These are phyloP conservation scores for Pelusios castaneus DNA, from an alignment of 2,113 vertebrate species.

Conservation along the genomic window DNA sequence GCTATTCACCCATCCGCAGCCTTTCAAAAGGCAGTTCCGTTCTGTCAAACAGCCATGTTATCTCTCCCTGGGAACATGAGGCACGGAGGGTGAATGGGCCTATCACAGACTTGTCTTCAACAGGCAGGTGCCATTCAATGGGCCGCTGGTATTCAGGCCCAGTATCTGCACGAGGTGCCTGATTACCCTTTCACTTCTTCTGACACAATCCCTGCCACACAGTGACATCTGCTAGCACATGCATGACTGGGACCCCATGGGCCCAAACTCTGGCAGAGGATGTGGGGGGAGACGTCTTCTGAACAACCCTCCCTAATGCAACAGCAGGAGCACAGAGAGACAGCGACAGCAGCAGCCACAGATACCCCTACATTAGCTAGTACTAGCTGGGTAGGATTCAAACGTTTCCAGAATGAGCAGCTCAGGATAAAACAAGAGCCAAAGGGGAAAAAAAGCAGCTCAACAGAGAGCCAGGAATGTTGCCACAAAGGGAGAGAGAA, in stretches of 20 bases:
- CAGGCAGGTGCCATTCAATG: not conserved
- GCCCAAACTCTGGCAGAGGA: not conserved
- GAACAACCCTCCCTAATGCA: not conserved
- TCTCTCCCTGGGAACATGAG: not conserved
- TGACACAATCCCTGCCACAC: not conserved
- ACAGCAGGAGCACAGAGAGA: not conserved
- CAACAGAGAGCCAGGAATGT: not conserved
- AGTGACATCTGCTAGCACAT: not conserved
- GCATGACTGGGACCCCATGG: not conserved
- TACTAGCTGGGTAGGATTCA: not conserved
- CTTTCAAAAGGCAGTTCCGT: not conserved
- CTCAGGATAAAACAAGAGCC: not conserved
- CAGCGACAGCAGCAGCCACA: too few relatives aligned
- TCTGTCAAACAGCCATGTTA: not conserved
- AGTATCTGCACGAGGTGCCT: not conserved
- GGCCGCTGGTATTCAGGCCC: not conserved
- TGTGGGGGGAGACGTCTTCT: not conserved
- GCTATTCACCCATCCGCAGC: not conserved
- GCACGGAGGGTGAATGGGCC: not conserved
- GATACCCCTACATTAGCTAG: not conserved
- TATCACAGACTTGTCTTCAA: not conserved
- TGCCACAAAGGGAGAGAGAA: not conserved
- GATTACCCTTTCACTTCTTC: not conserved
- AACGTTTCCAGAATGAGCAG: not conserved
- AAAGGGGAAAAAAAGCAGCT: not conserved